A percentile compares a stretch with the other conserved stretches of the same genome.
These are phyloP conservation scores for Copidosoma aretas DNA, from an alignment of 2,888 invertebrate genomes.

Conservation along the genomic window DNA sequence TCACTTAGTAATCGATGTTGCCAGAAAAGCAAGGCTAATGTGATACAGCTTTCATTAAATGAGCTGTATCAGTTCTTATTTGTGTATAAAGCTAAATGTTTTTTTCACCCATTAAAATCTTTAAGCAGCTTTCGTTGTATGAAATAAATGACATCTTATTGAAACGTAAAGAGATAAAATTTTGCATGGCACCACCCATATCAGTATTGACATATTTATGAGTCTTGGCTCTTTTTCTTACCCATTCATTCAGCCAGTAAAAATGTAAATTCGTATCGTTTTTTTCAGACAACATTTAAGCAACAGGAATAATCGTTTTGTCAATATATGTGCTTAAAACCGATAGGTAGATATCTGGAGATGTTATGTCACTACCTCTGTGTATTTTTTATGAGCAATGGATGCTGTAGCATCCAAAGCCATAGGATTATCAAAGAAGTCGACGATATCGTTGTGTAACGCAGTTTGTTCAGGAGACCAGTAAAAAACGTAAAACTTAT, in stretches of 20 bases:
- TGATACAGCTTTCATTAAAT: not conserved
- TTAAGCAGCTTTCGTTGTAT: slow-evolving; percentile 39
- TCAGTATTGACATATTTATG: slow-evolving; percentile 41
- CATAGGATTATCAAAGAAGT: slow-evolving; percentile 2
- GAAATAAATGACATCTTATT: slow-evolving; percentile 38
- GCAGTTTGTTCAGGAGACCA: no score
- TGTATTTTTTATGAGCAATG: slow-evolving; percentile 32
- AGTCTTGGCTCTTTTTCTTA: slow-evolving; percentile 37
- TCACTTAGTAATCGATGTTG: not conserved
- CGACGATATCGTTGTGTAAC: slow-evolving; percentile 2
- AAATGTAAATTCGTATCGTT: slow-evolving; percentile 43
- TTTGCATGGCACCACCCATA: slow-evolving; percentile 43
- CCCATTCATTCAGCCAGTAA: slow-evolving; percentile 35
- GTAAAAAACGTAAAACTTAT: no score
- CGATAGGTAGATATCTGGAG: slow-evolving; percentile 40
- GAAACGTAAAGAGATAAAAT: slow-evolving; percentile 42
- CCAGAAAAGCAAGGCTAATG: not conserved
- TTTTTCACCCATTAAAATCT: not conserved
- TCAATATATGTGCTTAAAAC: slow-evolving; percentile 39
- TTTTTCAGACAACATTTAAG: slow-evolving; percentile 46
- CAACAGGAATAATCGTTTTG: slow-evolving; percentile 42
- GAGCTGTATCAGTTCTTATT: slow-evolving; percentile 14
- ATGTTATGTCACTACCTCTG: slow-evolving; percentile 22
- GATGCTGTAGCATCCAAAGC: slow-evolving; percentile 45
- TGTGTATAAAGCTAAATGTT: not conserved